A percentile compares a stretch with the other conserved stretches of the same genome.
Conservation (phyloP, 2,888 invertebrate species). For the Tanypteryx hageni region DNA sequence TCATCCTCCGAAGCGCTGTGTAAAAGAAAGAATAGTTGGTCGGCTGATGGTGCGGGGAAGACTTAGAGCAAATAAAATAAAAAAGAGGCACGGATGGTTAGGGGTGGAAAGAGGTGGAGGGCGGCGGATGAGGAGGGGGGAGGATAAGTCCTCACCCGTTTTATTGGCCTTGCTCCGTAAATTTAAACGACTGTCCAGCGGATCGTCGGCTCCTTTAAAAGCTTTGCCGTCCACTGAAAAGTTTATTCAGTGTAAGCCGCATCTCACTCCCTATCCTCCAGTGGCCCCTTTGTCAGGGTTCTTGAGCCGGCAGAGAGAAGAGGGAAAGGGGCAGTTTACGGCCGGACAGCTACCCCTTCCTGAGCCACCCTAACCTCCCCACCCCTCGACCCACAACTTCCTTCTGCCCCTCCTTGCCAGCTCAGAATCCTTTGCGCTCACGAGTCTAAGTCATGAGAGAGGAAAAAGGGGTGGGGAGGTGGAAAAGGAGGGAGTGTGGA, state of each 20-base stretch:
- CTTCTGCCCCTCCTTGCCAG: neutral
- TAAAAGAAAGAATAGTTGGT: neutral
- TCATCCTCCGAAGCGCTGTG: neutral
- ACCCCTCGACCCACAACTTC: neutral
- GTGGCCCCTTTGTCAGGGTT: slow-evolving; percentile 55
- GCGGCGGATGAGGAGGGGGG: neutral
- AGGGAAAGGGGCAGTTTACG: slow-evolving; percentile 46
- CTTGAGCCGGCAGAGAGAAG: slow-evolving; percentile 14
- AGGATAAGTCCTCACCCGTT: slow-evolving; percentile 50
- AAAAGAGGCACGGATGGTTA: neutral
- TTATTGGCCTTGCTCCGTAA: slow-evolving; percentile 54
- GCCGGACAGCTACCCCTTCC: neutral
- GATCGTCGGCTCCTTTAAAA: slow-evolving; percentile 57
- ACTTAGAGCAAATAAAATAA: neutral
- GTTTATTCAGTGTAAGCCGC: slow-evolving; percentile 40
- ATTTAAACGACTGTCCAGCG: slow-evolving; percentile 59
- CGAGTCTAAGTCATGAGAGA: slow-evolving; percentile 16
- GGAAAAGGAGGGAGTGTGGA: neutral
- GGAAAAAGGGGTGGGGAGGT: neutral
- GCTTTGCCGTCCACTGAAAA: slow-evolving; percentile 47
- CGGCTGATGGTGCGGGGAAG: neutral
- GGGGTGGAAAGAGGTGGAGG: neutral
- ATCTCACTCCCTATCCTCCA: slow-evolving; percentile 17
- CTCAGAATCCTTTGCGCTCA: slow-evolving; percentile 24
- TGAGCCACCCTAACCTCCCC: neutral